Percentiles rank a stretch among this genome's conserved stretches.
phyloP scores from a whole-genome alignment of 2,113 vertebrate species.

The Pseudorectes ferrugineus region DNA sequence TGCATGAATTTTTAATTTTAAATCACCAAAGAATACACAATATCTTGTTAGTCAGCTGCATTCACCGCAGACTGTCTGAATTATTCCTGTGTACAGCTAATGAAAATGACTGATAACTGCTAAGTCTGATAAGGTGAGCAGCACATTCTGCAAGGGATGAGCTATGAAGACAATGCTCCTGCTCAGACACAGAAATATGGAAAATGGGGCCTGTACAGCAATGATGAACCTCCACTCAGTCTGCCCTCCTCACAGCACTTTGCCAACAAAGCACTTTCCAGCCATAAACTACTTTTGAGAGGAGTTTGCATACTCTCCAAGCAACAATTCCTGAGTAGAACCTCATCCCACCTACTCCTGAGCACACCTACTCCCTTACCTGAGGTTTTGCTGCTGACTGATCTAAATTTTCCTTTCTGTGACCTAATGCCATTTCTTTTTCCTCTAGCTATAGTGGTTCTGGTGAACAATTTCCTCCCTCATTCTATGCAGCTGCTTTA shows the following conservation, averaged over 20 bases:
- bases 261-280: background rate
- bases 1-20: slow-evolving; percentile 57
- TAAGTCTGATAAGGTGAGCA: background rate
- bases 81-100: background rate
- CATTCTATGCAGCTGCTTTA: background rate
- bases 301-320: background rate
- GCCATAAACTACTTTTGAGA: background rate
- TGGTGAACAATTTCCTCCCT: background rate
- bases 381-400: background rate
- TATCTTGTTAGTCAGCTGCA: slow-evolving; percentile 20
- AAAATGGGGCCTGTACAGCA: background rate
- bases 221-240: background rate
- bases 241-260: background rate
- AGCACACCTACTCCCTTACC: background rate
- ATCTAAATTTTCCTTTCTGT: background rate
- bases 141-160: background rate
- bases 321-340: background rate
- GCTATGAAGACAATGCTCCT: background rate
- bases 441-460: background rate
- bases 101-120: background rate
- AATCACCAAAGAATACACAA: slow-evolving; percentile 20
- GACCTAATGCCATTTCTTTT: background rate
- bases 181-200: background rate
- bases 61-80: background rate
- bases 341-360: background rate